phyloP scores from a whole-genome alignment of 2,113 vertebrate genomes.

The Xiphias gladius region DNA sequence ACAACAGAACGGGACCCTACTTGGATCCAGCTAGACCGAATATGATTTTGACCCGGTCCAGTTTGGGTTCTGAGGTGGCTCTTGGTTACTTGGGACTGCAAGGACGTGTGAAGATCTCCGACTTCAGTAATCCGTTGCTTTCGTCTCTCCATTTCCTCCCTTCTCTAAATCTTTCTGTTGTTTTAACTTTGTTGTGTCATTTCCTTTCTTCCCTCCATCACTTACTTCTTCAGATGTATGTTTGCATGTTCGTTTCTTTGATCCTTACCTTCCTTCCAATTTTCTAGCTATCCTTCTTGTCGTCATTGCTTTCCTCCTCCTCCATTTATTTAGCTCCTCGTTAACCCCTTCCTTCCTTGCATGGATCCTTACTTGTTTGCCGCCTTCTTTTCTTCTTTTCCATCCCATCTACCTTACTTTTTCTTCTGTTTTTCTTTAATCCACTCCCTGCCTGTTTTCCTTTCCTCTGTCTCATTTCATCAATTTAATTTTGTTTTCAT shows the following conservation, averaged over 20 bases:
- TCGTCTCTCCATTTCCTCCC: no score
- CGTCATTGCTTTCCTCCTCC: no score
- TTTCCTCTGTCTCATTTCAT: neutral
- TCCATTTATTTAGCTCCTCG: neutral
- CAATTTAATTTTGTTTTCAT: neutral
- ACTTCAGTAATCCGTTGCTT: no score
- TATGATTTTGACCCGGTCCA: no score
- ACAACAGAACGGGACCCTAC: no score
- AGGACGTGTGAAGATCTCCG: no score
- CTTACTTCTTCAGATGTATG: neutral
- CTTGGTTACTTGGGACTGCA: no score
- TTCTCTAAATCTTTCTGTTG: no score
- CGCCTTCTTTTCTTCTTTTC: neutral
- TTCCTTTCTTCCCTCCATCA: neutral
- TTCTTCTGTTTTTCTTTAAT: neutral
- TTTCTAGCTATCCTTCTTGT: neutral
- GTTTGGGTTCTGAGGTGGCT: no score
- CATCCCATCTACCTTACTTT: neutral
- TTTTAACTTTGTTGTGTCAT: neutral
- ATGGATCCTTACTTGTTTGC: neutral
- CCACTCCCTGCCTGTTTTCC: neutral
- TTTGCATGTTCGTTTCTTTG: neutral
- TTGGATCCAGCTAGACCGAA: no score
- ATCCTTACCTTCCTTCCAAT: neutral
- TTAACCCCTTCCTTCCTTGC: neutral